A percentile compares a stretch with the other conserved stretches of the same genome.
These are phyloP conservation scores for Lophotis ruficrista DNA, from an alignment of 2,113 vertebrate species.

Conservation along the genomic window DNA sequence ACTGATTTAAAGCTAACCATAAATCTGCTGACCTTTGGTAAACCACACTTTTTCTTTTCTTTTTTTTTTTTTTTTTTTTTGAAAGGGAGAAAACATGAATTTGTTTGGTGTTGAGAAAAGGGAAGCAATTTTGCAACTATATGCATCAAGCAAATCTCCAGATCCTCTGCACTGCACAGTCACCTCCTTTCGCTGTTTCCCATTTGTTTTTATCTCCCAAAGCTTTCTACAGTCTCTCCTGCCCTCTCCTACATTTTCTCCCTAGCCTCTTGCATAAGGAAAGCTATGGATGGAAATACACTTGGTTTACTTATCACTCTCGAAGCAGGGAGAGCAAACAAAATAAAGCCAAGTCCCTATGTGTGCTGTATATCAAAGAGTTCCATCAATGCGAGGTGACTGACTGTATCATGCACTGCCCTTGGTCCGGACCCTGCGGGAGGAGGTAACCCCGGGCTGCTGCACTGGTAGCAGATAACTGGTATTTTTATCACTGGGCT, in stretches of 20 bases:
- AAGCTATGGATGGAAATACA: neutral
- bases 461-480: neutral
- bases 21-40: neutral
- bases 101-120: neutral
- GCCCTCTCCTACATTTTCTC: neutral
- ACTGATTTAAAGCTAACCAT: slow-evolving; percentile 30
- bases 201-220: neutral
- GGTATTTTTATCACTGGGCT: neutral
- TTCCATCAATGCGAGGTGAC: neutral
- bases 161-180: neutral
- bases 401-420: neutral
- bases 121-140: neutral
- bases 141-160: neutral
- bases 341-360: neutral
- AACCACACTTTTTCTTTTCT: neutral
- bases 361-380: neutral
- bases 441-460: neutral
- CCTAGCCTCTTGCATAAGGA: neutral
- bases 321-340: neutral
- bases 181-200: neutral
- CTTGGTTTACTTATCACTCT: neutral
- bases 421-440: neutral
- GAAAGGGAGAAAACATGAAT: neutral
- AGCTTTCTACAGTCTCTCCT: neutral
- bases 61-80: neutral